Percentiles rank a stretch among this genome's conserved stretches.
Conservation (phyloP, 2,888 invertebrate genomes). For the Drosophila bunnanda region DNA sequence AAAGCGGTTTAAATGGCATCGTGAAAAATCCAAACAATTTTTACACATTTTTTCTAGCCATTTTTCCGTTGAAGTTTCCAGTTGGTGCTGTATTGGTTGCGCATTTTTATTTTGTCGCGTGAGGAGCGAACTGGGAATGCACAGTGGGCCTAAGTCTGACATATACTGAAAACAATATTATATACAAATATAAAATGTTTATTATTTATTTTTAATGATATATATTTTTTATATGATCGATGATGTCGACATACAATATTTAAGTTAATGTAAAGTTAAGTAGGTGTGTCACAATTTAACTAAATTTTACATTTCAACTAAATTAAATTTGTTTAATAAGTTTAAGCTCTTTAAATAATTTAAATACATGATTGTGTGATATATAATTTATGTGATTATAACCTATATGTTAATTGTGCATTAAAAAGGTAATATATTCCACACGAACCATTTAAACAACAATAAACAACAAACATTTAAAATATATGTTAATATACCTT, state of each 20-base stretch:
- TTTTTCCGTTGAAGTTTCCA: constrained; percentile 27
- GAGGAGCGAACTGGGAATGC: constrained; percentile 11
- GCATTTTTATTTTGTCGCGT: constrained; percentile 44
- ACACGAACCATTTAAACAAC: no score
- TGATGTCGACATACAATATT: not conserved
- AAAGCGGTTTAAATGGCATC: constrained; percentile 28
- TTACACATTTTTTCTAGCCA: constrained; percentile 62
- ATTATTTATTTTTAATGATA: not conserved
- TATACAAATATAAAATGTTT: no score
- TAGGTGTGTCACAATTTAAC: no score
- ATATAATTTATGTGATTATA: no score
- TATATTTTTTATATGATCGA: not conserved
- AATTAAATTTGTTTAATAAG: no score
- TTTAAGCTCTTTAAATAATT: no score
- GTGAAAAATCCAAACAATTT: constrained; percentile 56
- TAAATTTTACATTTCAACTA: no score
- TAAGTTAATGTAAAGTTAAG: no score
- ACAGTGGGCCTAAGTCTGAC: constrained; percentile 37
- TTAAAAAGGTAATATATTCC: no score
- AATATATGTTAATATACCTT: not conserved
- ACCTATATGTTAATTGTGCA: no score
- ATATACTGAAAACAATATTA: not conserved
- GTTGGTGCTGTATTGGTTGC: constrained; percentile 37
- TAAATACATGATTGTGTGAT: no score
- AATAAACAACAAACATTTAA: no score